Percentiles rank a stretch among this genome's conserved stretches.
Conservation (phyloP, 2,113 vertebrate species). For the Ophthalmolycus amberensis region DNA sequence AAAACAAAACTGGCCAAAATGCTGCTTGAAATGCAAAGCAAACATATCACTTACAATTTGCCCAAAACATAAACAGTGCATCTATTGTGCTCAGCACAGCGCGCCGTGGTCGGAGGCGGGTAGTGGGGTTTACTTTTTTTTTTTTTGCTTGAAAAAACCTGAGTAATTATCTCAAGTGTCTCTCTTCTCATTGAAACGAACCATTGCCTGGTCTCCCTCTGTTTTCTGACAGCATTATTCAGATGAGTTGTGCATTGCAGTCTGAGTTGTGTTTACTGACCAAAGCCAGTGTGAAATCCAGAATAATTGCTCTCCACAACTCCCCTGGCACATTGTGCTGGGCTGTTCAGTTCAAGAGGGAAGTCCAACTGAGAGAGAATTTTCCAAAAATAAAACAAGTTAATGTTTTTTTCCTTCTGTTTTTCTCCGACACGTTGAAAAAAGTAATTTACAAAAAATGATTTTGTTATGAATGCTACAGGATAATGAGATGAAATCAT, state of each 20-base stretch:
- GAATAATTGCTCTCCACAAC: constrained; percentile 74
- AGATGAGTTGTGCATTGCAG: constrained; percentile 77
- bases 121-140: not conserved
- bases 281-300: constrained; percentile 79
- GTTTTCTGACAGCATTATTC: constrained; percentile 71
- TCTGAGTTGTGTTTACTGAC: constrained; percentile 76
- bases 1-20: not conserved
- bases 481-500: constrained; percentile 15
- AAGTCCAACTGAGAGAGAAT: constrained; percentile 51
- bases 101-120: not conserved
- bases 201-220: constrained; percentile 17
- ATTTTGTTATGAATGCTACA: not conserved
- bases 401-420: not conserved
- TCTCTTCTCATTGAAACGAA: constrained; percentile 45
- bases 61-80: constrained; percentile 48
- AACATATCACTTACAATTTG: constrained; percentile 53
- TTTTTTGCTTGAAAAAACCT: not conserved
- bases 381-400: constrained; percentile 50
- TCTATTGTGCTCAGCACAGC: constrained; percentile 33
- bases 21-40: constrained; percentile 62
- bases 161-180: constrained; percentile 63
- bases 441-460: not conserved
- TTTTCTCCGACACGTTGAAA: constrained; percentile 4
- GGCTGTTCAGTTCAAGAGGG: constrained; percentile 53
- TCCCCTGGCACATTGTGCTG: constrained; percentile 61